Base-by-base conservation (phyloP, 2,797 vertebrate species). In the Babyrousa celebensis region DNA sequence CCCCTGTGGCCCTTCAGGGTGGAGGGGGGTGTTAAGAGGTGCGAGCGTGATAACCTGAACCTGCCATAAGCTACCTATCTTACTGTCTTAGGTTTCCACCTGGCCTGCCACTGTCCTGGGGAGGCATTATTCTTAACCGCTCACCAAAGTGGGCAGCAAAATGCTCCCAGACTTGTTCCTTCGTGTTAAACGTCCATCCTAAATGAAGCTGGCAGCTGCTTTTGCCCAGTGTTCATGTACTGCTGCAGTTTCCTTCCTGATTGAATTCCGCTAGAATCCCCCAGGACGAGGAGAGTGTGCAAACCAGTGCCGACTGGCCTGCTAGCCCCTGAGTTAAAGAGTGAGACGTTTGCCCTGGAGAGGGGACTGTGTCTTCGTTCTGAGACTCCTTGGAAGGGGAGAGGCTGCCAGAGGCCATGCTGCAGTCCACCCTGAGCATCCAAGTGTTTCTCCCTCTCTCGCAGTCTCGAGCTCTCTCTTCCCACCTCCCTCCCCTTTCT, bases 61-160 rank as follows among this genome's bases (percentile, higher is more conserved):
- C n/a, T 9, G 0, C 80, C 0, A 0, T 2, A 4, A 36, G 77
- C 14, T 92, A 29, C 78, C 78, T 15, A 0, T 86, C 20, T 0
- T 5, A 29, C 23, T 82, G 23, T 43, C n/a, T 92, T 0, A 0
- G 25, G 43, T 54, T 68, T 25, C 83, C 29, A 60, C 23, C 48
- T 78, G 48, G 25, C 23, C 12, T 25, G 14, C 68, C 85, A 48
- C 54, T 91, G 85, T 80, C 85, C 56, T 17, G 36, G 27, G 63
- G 78, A 85, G 56, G 11, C 5, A 7, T 20, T 36, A 20, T 92
- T 92, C 71, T 92, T 93, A 95, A 92, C 0, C 1, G 9, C 15
- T 72, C n/a, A 86, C 86, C 29, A 52, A 83, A 62, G 40, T 58
- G 56, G 52, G 62, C 65, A 5, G 18, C 0, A 52, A 43, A 77